Conservation (phyloP, 2,113 vertebrate species). For the Macquaria australasica region DNA sequence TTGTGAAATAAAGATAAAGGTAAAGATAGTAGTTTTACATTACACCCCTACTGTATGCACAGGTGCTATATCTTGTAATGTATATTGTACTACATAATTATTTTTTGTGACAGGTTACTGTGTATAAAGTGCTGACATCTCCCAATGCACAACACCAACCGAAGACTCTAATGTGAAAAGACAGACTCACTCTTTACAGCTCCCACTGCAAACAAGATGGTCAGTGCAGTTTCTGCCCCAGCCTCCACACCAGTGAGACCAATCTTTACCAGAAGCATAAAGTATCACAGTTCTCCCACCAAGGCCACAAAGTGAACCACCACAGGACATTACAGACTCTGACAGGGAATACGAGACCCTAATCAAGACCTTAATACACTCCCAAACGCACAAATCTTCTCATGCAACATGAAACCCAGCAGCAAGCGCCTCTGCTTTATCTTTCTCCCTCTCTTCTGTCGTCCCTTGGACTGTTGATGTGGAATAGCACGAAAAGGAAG, state of each 20-base stretch:
- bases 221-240: slow-evolving; percentile 7
- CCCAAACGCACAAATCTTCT: slow-evolving; percentile 75
- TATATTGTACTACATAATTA: not conserved
- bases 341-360: slow-evolving; percentile 72
- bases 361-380: slow-evolving; percentile 79
- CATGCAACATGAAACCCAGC: slow-evolving; percentile 63
- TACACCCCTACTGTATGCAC: not conserved
- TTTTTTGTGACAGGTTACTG: not conserved
- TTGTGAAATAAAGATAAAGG: not conserved
- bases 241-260: slow-evolving; percentile 24
- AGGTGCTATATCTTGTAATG: not conserved
- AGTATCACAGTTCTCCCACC: slow-evolving; percentile 6
- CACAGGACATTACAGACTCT: slow-evolving; percentile 70
- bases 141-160: not conserved
- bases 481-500: slow-evolving; percentile 64
- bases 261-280: slow-evolving; percentile 35
- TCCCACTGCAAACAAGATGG: slow-evolving; percentile 23
- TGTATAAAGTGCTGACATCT: not conserved
- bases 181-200: not conserved
- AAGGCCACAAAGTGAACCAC: slow-evolving; percentile 63
- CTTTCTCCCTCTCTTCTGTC: slow-evolving; percentile 35
- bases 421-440: slow-evolving; percentile 52
- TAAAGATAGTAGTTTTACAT: not conserved
- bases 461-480: slow-evolving; percentile 58
- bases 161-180: not conserved